Conservation (phyloP, 2,113 vertebrate genomes). For the Arothron firmamentum region DNA sequence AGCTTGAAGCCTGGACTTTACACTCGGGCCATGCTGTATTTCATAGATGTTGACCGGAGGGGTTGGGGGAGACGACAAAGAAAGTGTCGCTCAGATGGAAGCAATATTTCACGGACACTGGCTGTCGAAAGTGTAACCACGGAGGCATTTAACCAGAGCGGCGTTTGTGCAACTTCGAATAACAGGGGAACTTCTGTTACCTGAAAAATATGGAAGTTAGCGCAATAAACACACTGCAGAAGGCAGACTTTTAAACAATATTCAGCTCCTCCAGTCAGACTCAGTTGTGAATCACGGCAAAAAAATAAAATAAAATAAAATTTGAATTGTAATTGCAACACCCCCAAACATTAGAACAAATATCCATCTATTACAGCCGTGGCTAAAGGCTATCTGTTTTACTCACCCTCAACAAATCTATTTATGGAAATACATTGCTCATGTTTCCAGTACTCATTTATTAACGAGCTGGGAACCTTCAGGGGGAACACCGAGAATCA, state of each 20-base stretch:
- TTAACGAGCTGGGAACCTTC: constrained; percentile 73
- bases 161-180: constrained; percentile 7
- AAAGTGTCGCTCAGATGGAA: constrained; percentile 44
- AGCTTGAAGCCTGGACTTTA: constrained; percentile 55
- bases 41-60: constrained; percentile 59
- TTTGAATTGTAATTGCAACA: constrained; percentile 24
- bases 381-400: constrained; percentile 49
- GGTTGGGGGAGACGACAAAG: neutral
- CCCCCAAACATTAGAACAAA: constrained; percentile 26
- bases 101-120: constrained; percentile 51
- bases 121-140: constrained; percentile 44
- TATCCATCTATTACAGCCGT: constrained; percentile 39
- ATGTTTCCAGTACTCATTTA: constrained; percentile 76
- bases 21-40: constrained; percentile 53
- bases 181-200: neutral
- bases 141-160: constrained; percentile 18
- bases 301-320: constrained; percentile 5
- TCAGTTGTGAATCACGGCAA: neutral
- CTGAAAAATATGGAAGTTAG: neutral
- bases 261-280: neutral
- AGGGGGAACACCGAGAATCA: constrained; percentile 76
- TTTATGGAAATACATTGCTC: constrained; percentile 57
- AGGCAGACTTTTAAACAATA: neutral
- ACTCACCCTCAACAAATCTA: constrained; percentile 45
- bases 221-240: no score